phyloP scores from a whole-genome alignment of 1,140 invertebrate species.

The Eupeodes corollae region DNA sequence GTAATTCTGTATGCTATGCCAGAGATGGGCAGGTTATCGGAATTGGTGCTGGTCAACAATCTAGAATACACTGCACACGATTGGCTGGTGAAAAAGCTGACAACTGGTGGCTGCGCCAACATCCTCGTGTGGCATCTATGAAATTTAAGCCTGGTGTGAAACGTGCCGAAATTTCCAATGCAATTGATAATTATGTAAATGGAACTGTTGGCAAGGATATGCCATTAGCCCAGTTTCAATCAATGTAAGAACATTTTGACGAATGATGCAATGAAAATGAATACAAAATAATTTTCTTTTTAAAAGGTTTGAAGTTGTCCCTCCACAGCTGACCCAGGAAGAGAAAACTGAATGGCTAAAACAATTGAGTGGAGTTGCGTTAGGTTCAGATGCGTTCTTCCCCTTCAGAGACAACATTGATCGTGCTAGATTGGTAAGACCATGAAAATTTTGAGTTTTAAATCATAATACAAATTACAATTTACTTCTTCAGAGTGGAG shows the following conservation, averaged over 20 bases:
- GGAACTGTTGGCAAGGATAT: constrained; percentile 70
- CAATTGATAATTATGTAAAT: constrained; percentile 90
- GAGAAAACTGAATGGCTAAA: constrained; percentile 72
- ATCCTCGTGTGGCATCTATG: constrained; percentile 76
- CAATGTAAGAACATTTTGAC: constrained; percentile 20
- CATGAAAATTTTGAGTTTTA: neutral
- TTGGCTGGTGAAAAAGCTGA: constrained; percentile 96
- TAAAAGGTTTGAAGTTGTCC: constrained; percentile 64
- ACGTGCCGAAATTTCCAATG: constrained; percentile 88
- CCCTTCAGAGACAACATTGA: constrained; percentile 97
- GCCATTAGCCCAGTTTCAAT: constrained; percentile 29
- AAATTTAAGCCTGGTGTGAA: constrained; percentile 83
- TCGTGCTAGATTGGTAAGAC: constrained; percentile 70
- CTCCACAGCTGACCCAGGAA: constrained; percentile 51
- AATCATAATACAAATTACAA: too few relatives aligned
- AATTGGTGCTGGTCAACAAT: constrained; percentile 96
- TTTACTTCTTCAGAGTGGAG: constrained; percentile 69
- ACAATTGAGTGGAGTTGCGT: constrained; percentile 69
- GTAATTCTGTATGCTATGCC: constrained; percentile 36
- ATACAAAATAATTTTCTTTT: neutral
- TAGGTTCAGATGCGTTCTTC: constrained; percentile 98
- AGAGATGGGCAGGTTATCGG: constrained; percentile 86
- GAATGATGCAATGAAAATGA: too few relatives aligned
- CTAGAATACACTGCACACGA: constrained; percentile 92
- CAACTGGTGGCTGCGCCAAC: constrained; percentile 95